Percentiles rank a stretch among this genome's conserved stretches.
Evolutionary conservation across 2,797 vertebrate genomes (phyloP).

Genomic region (Eulemur coronatus): DNA sequence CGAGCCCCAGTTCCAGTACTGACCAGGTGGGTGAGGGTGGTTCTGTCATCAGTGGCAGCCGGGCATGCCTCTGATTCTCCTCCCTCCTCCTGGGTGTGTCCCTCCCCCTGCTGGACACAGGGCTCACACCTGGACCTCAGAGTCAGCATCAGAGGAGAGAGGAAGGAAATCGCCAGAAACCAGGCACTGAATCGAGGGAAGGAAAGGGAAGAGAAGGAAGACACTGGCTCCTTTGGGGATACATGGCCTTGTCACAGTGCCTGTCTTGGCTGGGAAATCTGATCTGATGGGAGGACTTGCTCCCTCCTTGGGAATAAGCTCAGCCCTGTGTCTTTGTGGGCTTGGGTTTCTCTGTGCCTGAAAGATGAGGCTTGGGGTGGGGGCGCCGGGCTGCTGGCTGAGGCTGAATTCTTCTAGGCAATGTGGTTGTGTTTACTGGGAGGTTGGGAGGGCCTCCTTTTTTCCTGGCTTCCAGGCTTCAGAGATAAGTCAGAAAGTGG

Average conservation of each 20-base stretch:
- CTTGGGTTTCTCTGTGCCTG: conserved; percentile 20
- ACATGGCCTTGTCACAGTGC: background rate
- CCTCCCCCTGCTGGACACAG: background rate
- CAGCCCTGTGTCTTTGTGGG: background rate
- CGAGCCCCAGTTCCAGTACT: background rate
- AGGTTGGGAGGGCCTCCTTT: background rate
- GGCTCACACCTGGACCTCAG: background rate
- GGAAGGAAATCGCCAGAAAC: background rate
- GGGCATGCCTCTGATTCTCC: background rate
- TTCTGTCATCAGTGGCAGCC: background rate
- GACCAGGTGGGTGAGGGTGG: background rate
- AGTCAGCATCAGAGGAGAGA: background rate
- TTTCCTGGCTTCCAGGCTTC: conserved; percentile 27
- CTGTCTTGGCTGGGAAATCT: background rate
- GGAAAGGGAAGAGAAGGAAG: background rate
- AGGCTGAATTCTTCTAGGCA: conserved; percentile 55
- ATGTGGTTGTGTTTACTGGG: conserved; percentile 73
- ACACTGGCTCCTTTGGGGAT: background rate
- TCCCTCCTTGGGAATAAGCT: background rate
- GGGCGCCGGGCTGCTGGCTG: background rate
- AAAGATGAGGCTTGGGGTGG: background rate
- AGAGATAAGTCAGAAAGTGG: conserved; percentile 60
- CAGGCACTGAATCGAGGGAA: background rate
- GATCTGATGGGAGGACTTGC: background rate
- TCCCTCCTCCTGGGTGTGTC: background rate